Conservation (phyloP, 2,888 invertebrate genomes). For the Psococerastis gibbosa region DNA sequence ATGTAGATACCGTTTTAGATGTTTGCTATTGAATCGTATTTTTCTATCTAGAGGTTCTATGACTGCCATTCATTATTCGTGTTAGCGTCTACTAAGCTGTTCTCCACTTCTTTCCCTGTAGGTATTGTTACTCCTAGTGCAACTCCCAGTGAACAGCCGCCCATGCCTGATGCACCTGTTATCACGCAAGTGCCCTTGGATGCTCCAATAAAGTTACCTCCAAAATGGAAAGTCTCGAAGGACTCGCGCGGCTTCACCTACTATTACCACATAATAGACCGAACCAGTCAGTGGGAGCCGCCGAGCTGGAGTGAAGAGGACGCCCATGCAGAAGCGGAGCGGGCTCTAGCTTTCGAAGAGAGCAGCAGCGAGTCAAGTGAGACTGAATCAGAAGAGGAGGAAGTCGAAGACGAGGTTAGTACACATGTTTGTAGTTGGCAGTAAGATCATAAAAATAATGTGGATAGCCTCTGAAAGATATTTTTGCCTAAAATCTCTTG, state of each 20-base stretch:
- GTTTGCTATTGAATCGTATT: too few relatives aligned
- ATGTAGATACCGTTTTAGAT: too few relatives aligned
- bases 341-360: neutral
- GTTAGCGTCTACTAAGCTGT: too few relatives aligned
- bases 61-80: too few relatives aligned
- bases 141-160: constrained; percentile 13
- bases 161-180: constrained; percentile 13
- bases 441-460: too few relatives aligned
- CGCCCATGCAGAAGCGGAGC: neutral
- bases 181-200: neutral
- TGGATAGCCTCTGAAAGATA: too few relatives aligned
- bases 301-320: constrained; percentile 21
- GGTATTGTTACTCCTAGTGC: neutral
- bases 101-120: too few relatives aligned
- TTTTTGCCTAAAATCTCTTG: too few relatives aligned
- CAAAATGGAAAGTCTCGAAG: constrained; percentile 70
- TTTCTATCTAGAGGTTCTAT: too few relatives aligned
- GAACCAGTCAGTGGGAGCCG: constrained; percentile 64
- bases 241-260: constrained; percentile 71
- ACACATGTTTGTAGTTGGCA: too few relatives aligned
- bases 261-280: constrained; percentile 71
- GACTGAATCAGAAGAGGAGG: constrained; percentile 5
- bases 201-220: constrained; percentile 45
- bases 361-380: neutral
- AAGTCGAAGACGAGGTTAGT: constrained; percentile 13